Percentiles rank a stretch among this genome's conserved stretches.
Evolutionary conservation across 2,888 invertebrate species (phyloP).

Genomic region (Pherbina coryleti): DNA sequence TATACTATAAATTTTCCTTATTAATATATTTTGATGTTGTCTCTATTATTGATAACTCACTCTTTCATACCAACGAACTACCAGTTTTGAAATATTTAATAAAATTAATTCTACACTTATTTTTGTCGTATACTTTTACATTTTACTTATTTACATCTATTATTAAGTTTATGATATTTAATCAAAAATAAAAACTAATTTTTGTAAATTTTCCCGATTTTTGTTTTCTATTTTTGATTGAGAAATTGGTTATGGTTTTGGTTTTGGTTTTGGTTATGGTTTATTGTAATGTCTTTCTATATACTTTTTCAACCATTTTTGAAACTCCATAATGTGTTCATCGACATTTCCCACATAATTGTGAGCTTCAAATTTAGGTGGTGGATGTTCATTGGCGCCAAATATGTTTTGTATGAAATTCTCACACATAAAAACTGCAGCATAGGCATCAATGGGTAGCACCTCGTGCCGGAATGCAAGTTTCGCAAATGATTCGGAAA

Average conservation of each 20-base stretch:
- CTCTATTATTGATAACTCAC: not conserved
- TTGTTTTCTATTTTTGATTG: not conserved
- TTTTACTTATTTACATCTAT: not conserved
- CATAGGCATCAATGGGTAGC: slow-evolving; percentile 59
- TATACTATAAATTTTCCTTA: slow-evolving; percentile 1
- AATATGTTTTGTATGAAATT: slow-evolving; percentile 59
- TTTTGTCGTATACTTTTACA: not conserved
- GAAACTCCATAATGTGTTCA: slow-evolving; percentile 58
- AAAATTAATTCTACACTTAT: slow-evolving; percentile 19
- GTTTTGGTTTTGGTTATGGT: slow-evolving; percentile 36
- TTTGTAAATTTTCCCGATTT: not conserved
- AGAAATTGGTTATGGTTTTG: too few relatives aligned
- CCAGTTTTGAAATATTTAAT: slow-evolving; percentile 21
- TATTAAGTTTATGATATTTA: slow-evolving; percentile 14
- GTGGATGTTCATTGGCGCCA: slow-evolving; percentile 54
- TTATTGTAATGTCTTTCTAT: slow-evolving; percentile 51
- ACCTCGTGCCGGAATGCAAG: slow-evolving; percentile 62
- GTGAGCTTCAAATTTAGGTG: slow-evolving; percentile 57
- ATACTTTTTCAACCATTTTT: slow-evolving; percentile 60
- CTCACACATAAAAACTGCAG: slow-evolving; percentile 64
- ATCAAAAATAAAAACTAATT: not conserved
- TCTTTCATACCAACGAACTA: slow-evolving; percentile 24
- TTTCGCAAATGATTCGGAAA: slow-evolving; percentile 68
- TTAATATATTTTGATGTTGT: not conserved
- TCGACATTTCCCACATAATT: slow-evolving; percentile 60